Percentiles rank a stretch among this genome's conserved stretches.
These are phyloP conservation scores for Andrena hattorfiana DNA, from an alignment of 2,888 invertebrate genomes.

Conservation along the genomic window DNA sequence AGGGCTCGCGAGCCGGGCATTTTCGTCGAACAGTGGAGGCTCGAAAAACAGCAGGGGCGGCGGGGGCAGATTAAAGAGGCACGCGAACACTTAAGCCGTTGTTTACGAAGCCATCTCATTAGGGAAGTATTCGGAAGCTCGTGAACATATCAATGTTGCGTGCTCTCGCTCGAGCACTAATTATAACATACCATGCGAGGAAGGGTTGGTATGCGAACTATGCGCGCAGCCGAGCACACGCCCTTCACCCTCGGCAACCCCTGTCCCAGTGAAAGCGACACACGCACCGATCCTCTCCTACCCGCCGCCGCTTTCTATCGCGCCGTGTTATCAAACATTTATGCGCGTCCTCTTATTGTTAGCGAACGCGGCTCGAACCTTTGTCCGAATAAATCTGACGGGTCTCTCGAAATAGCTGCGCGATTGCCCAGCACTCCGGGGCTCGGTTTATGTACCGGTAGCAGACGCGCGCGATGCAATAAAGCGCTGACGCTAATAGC, in stretches of 20 bases:
- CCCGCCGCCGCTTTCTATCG: slow-evolving; percentile 47
- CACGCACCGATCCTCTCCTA: slow-evolving; percentile 9
- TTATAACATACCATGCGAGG: slow-evolving; percentile 79
- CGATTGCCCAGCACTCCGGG: slow-evolving; percentile 12
- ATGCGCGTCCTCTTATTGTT: slow-evolving; percentile 41
- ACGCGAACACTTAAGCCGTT: slow-evolving; percentile 66
- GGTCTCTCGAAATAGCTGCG: slow-evolving; percentile 29
- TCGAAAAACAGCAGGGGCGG: neutral
- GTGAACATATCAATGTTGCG: slow-evolving; percentile 74
- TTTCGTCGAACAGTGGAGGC: neutral
- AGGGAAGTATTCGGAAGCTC: slow-evolving; percentile 73
- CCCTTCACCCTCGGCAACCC: slow-evolving; percentile 15
- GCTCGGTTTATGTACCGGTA: slow-evolving; percentile 6
- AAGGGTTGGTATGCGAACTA: slow-evolving; percentile 73
- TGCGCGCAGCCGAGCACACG: slow-evolving; percentile 57
- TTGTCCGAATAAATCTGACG: slow-evolving; percentile 43
- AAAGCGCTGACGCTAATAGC: slow-evolving; percentile 15
- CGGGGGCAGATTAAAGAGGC: neutral
- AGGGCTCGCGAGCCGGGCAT: neutral
- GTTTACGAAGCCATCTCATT: slow-evolving; percentile 73
- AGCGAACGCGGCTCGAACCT: slow-evolving; percentile 36
- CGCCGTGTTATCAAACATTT: slow-evolving; percentile 74
- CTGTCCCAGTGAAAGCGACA: slow-evolving; percentile 26
- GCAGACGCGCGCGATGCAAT: neutral
- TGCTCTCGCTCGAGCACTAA: slow-evolving; percentile 73